Evolutionary conservation across 2,113 vertebrate genomes (phyloP).

Genomic region (Oreochromis niloticus): DNA sequence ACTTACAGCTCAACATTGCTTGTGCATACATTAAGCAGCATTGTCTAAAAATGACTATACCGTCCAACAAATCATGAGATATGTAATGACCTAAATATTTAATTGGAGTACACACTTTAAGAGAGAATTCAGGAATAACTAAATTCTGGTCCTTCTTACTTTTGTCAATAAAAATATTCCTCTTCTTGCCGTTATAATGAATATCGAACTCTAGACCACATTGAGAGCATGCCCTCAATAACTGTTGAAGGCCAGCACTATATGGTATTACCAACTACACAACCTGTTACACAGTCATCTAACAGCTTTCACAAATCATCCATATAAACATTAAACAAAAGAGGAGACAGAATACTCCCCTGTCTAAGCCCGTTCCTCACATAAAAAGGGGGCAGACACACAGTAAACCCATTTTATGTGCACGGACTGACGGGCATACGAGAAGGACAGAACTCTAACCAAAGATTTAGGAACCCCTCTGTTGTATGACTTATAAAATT

Average conservation of each 20-base stretch:
- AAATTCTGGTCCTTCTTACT: neutral
- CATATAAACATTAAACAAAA: neutral
- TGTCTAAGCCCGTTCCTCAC: neutral
- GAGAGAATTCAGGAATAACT: neutral
- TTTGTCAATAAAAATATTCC: neutral
- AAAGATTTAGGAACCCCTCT: neutral
- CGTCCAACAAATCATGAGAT: neutral
- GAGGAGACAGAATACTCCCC: neutral
- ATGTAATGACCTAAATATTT: neutral
- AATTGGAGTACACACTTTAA: neutral
- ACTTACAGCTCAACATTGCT: neutral
- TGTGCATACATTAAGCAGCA: neutral
- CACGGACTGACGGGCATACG: neutral
- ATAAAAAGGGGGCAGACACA: neutral
- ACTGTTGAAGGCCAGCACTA: neutral
- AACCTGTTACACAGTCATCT: neutral
- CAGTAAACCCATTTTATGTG: neutral
- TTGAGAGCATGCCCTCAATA: neutral
- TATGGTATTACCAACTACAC: neutral
- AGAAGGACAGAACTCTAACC: neutral
- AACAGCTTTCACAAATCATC: neutral
- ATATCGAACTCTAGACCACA: neutral
- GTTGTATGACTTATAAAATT: neutral
- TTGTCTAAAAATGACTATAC: neutral
- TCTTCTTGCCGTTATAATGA: neutral